Percentiles rank a stretch among this genome's conserved stretches.
These are phyloP conservation scores for Andricus quercusramuli DNA, from an alignment of 2,888 invertebrate genomes.

Conservation along the genomic window DNA sequence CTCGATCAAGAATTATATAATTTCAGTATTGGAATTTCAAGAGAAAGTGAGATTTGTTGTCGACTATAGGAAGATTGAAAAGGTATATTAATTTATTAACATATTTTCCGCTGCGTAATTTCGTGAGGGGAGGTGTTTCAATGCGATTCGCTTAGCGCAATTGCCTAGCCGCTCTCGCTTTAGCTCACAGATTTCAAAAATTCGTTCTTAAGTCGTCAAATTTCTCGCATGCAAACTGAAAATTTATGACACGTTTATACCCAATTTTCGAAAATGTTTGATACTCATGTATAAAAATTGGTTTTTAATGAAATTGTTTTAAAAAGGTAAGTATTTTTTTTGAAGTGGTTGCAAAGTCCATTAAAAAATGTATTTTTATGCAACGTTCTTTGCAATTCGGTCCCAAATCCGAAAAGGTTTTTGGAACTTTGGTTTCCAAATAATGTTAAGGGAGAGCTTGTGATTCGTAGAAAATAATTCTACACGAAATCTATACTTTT, in stretches of 20 bases:
- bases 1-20: too few relatives aligned
- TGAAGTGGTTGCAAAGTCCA: too few relatives aligned
- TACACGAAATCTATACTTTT: too few relatives aligned
- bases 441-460: too few relatives aligned
- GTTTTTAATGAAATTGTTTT: background rate
- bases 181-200: background rate
- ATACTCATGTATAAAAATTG: background rate
- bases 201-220: background rate
- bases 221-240: background rate
- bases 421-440: too few relatives aligned
- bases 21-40: too few relatives aligned
- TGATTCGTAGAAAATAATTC: too few relatives aligned
- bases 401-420: too few relatives aligned
- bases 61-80: too few relatives aligned
- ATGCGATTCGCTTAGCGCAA: slow-evolving; percentile 11
- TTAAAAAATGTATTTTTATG: too few relatives aligned
- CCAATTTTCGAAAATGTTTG: background rate
- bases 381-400: too few relatives aligned
- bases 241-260: background rate
- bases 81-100: background rate
- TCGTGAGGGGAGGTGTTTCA: background rate
- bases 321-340: background rate
- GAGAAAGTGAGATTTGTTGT: too few relatives aligned
- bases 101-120: background rate
- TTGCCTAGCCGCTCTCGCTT: background rate